Evolutionary conservation across 2,113 vertebrate genomes (phyloP).

Genomic region (Bufo bufo): DNA sequence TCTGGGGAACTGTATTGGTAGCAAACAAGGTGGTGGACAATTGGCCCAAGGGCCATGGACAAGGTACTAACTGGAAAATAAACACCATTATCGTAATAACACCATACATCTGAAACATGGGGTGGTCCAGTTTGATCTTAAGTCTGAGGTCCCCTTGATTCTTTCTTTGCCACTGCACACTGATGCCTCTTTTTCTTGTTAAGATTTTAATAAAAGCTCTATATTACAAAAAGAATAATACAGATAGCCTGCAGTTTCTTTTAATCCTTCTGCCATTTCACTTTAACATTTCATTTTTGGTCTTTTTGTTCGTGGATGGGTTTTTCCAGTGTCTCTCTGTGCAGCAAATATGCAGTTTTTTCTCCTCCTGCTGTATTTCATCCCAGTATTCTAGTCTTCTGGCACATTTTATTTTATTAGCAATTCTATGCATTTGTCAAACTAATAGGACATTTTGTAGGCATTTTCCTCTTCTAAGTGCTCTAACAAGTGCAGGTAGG

Average conservation of each 20-base stretch:
- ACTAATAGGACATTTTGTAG: constrained; percentile 77
- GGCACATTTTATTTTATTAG: constrained; percentile 67
- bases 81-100: no score
- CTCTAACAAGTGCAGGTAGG: constrained; percentile 70
- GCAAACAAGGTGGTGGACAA: no score
- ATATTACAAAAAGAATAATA: not conserved
- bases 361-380: constrained; percentile 63
- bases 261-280: not conserved
- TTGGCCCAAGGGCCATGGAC: no score
- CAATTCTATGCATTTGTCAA: constrained; percentile 73
- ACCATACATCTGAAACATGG: not conserved
- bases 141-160: not conserved
- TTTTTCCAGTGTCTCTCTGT: not conserved
- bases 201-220: not conserved
- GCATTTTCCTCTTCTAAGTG: constrained; percentile 75
- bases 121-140: not conserved
- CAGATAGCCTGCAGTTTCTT: not conserved
- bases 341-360: constrained; percentile 9
- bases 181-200: not conserved
- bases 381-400: constrained; percentile 61
- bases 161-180: not conserved
- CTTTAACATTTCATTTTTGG: not conserved
- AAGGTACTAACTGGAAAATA: no score
- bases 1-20: no score
- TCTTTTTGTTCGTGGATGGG: not conserved